These are phyloP conservation scores for Poecile montanus DNA, from an alignment of 2,797 vertebrate genomes.

Conservation along the genomic window DNA sequence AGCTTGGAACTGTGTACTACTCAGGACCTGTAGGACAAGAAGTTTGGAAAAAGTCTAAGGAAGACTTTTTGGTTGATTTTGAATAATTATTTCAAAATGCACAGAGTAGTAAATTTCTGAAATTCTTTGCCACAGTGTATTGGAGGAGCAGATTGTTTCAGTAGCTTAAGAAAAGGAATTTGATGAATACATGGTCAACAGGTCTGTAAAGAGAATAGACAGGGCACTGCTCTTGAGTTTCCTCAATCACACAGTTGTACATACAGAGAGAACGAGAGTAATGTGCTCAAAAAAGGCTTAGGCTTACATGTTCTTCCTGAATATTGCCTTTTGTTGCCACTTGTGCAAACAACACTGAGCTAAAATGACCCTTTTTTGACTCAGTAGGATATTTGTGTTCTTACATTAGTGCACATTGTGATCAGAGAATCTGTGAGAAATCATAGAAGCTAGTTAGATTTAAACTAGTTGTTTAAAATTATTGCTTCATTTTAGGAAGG, in stretches of 20 bases:
- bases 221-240: not conserved
- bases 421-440: not conserved
- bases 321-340: not conserved
- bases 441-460: not conserved
- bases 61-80: not conserved
- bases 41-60: not conserved
- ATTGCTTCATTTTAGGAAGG: not conserved
- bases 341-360: not conserved
- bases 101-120: not conserved
- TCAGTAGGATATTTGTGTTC: not conserved
- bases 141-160: not conserved
- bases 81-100: not conserved
- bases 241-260: not conserved
- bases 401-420: not conserved
- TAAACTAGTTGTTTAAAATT: not conserved
- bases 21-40: not conserved
- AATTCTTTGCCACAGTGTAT: not conserved
- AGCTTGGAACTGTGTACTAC: not conserved
- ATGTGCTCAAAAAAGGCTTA: not conserved
- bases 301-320: not conserved
- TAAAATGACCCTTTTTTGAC: not conserved
- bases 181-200: rapidly evolving
- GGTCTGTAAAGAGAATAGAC: not conserved
- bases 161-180: not conserved
- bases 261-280: not conserved